phyloP scores from a whole-genome alignment of 2,797 vertebrate genomes.

The Falco peregrinus region DNA sequence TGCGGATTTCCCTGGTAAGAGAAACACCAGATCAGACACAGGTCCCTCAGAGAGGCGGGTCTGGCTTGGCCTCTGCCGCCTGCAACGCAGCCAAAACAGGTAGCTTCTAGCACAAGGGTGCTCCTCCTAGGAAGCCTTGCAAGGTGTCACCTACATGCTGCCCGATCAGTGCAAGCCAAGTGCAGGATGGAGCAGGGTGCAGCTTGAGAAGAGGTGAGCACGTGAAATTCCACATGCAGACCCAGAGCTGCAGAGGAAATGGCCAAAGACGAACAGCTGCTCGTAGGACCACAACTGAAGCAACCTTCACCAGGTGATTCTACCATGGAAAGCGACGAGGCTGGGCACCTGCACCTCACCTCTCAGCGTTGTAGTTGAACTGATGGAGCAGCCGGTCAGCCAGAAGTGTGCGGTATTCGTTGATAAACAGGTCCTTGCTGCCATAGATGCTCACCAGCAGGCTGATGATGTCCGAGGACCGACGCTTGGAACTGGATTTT shows the following conservation, averaged over 20 bases:
- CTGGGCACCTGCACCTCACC: slow-evolving; percentile 70
- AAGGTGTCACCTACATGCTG: not conserved
- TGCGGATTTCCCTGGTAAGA: slow-evolving; percentile 90
- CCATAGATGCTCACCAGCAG: slow-evolving; percentile 98
- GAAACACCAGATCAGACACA: not conserved
- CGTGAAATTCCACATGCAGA: not conserved
- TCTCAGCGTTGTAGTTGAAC: slow-evolving; percentile 94
- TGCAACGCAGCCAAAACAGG: not conserved
- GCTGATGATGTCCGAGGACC: slow-evolving; percentile 98
- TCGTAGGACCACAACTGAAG: not conserved
- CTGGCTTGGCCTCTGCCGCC: not conserved
- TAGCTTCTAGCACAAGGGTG: not conserved
- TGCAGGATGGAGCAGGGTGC: not conserved
- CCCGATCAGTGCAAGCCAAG: not conserved
- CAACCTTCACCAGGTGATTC: not conserved
- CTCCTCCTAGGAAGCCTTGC: not conserved
- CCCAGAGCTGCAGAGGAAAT: not conserved
- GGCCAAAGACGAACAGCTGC: rapidly evolving
- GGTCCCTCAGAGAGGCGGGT: rapidly evolving
- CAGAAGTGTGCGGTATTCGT: slow-evolving; percentile 93
- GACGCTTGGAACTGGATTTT: slow-evolving; percentile 89
- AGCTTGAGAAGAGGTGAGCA: rapidly evolving
- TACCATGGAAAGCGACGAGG: not conserved
- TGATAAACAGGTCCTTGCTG: slow-evolving; percentile 97
- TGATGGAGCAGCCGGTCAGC: slow-evolving; percentile 94